Base-by-base conservation (phyloP, 2,888 invertebrate genomes). In the Netelia inedita region DNA sequence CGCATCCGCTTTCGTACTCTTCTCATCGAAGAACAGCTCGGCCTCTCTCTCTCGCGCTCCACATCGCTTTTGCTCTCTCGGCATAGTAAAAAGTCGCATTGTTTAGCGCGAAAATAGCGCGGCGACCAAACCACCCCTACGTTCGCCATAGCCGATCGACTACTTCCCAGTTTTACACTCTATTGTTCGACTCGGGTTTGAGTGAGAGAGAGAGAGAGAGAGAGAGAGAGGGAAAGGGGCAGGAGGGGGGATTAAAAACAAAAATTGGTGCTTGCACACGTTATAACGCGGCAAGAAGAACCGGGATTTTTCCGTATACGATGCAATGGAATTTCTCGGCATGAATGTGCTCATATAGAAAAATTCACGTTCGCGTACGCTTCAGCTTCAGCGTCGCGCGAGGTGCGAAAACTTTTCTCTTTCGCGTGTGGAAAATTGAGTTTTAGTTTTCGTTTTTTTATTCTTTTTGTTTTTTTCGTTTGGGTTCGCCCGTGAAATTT, bases 81-180 rank as follows among this genome's bases (percentile, higher is more conserved):
- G 59, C 61, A 83, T 41, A 75, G 84, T 74, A 82, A 87, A 87
- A 87, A 87, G 85, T 87, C 87, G 85, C 84, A 87, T 87, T 87
- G 87, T 87, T 85, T 84, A 74, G 83, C 79, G 82, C 80, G 78
- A 84, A 87, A 87, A 85, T 85, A 87, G 73, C 81, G 76, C 78
- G 59, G 46, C 66, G 19, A 50, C 55, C 63, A 41, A 16, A 73
- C 79, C 72, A 69, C 35, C 72, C 28, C 59, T 59, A 16, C 63
- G 50, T 35, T 16, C 21, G 14, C 2, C 75, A 61, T 57, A 28
- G 43, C 63, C 85, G 82, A 84, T 87, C 85, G 83, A 85, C 85
- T 85, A 82, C 81, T 85, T 84, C 66, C 83, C 83, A 78, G 76
- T 83, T 82, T 83, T 81, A 74, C 85, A 68, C 74, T 79, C 80